Percentiles rank a stretch among this genome's conserved stretches.
These are phyloP conservation scores for Catagonus wagneri DNA, from an alignment of 2,113 vertebrate species.

Conservation along the genomic window DNA sequence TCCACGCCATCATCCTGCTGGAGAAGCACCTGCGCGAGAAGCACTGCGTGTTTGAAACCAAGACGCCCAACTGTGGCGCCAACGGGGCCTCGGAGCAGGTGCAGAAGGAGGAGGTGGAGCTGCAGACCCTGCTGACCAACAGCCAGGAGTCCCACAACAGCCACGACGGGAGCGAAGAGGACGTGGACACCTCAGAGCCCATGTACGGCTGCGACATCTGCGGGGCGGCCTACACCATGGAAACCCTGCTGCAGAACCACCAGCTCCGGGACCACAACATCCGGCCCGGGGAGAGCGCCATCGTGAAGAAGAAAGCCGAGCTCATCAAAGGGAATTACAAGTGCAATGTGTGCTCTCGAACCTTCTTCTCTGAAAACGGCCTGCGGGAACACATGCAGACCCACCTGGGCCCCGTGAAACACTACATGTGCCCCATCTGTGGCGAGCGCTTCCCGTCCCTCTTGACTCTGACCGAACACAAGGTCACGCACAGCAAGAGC, in stretches of 20 bases:
- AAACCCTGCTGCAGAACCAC: slow-evolving; percentile 97
- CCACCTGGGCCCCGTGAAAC: slow-evolving; percentile 98
- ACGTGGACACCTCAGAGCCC: slow-evolving; percentile 95
- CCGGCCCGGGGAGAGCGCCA: slow-evolving; percentile 96
- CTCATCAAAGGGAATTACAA: slow-evolving; percentile 99
- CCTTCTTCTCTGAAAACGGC: slow-evolving; percentile 98
- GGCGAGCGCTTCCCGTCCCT: slow-evolving; percentile 98
- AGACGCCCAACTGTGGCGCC: slow-evolving; percentile 94
- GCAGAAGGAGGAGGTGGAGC: slow-evolving; percentile 95
- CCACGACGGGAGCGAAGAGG: slow-evolving; percentile 96
- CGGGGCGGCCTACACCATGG: slow-evolving; percentile 99
- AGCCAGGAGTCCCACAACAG: slow-evolving; percentile 97
- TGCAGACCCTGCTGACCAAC: slow-evolving; percentile 94
- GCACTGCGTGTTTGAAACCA: slow-evolving; percentile 96
- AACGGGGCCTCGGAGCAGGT: slow-evolving; percentile 94
- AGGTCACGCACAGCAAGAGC: slow-evolving; percentile 99
- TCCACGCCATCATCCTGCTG: slow-evolving; percentile 96
- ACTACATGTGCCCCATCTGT: slow-evolving; percentile 99
- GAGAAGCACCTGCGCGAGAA: slow-evolving; percentile 98
- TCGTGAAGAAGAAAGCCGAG: slow-evolving; percentile 97
- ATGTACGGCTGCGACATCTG: slow-evolving; percentile 99
- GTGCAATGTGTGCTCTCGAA: slow-evolving; percentile 98
- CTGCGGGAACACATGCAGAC: slow-evolving; percentile 99
- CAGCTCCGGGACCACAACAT: slow-evolving; percentile 99
- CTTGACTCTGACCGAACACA: slow-evolving; percentile 98